Base-by-base conservation (phyloP, 2,888 invertebrate species). In the Drosophila mercatorum region DNA sequence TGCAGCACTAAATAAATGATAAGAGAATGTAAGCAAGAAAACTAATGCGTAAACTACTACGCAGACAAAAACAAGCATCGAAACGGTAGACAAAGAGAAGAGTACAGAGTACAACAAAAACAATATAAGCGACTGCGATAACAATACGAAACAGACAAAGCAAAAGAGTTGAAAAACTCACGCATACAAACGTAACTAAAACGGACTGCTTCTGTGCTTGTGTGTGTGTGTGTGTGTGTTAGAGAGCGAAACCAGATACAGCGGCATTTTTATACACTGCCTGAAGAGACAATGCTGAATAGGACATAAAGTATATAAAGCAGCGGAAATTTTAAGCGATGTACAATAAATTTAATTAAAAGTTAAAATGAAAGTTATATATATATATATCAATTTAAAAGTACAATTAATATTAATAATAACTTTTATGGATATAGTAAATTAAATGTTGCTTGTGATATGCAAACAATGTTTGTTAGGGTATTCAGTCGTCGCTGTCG, bases 71-170 rank as follows among this genome's bases (percentile, higher is more conserved):
- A 53, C 36, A 59, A 65, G 51, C 53, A 55, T 38, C 55, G 40
- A 17, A 53, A 51, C 57, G 61, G 70, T 77, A 85, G 86, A 88
- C 88, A 88, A 89, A 79, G 88, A 72, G 70, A 89, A 84, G 88
- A 72, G 72, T 72, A 52, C 69, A 68, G 64, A 79, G 72, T 79
- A 72, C 77, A 79, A 67, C 28, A 31, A 41, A 14, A 85, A 82
- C 72, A 81, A 83, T 17, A 81, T 34, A 74, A 12, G 55, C 47
- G 70, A 82, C 65, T 64, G 75, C 81, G 83, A 77, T 70, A 72
- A 81, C 67, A 72, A 72, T 47, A 58, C n/a, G 47, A 47, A 73
- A 63, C 62, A 80, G 73, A 88, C 80, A 88, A 88, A 88, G 84
- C 87, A 72, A 77, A 85, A 87, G 82, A 85, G 89, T 89, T 89